Percentiles rank a stretch among this genome's conserved stretches.
Evolutionary conservation across 2,113 vertebrate species (phyloP).

Genomic region (Polypterus senegalus): DNA sequence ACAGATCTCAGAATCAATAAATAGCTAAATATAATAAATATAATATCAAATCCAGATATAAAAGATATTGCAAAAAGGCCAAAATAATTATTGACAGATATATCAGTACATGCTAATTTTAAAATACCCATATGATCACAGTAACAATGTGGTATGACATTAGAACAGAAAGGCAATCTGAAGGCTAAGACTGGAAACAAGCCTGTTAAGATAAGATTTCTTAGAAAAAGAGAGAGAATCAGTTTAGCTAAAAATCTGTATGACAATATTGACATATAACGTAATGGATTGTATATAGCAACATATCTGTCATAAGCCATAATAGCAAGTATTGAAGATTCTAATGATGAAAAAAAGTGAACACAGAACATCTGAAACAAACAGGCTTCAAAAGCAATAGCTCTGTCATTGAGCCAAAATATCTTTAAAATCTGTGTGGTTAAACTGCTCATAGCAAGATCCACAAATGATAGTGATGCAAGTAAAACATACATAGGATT

Average conservation of each 20-base stretch:
- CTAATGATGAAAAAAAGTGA: slow-evolving; percentile 35
- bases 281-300: slow-evolving; percentile 37
- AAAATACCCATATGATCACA: slow-evolving; percentile 30
- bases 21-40: slow-evolving; percentile 27
- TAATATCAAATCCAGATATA: slow-evolving; percentile 25
- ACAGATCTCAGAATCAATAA: slow-evolving; percentile 23
- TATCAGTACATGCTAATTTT: slow-evolving; percentile 25
- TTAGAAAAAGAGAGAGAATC: slow-evolving; percentile 24
- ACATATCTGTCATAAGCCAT: slow-evolving; percentile 46
- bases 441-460: background rate
- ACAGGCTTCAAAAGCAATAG: slow-evolving; percentile 36
- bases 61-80: slow-evolving; percentile 27
- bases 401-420: slow-evolving; percentile 32
- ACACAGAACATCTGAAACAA: slow-evolving; percentile 47
- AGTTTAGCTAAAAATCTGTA: slow-evolving; percentile 22
- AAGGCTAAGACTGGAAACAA: background rate
- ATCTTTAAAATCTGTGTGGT: slow-evolving; percentile 6
- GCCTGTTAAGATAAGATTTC: background rate
- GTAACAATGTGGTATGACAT: slow-evolving; percentile 26
- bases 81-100: slow-evolving; percentile 21
- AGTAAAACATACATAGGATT: slow-evolving; percentile 1
- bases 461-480: background rate
- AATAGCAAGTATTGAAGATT: slow-evolving; percentile 43
- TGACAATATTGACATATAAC: slow-evolving; percentile 35
- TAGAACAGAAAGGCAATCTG: slow-evolving; percentile 7